Base-by-base conservation (phyloP, 2,797 vertebrate genomes). In the Ctenosaura bakeri region DNA sequence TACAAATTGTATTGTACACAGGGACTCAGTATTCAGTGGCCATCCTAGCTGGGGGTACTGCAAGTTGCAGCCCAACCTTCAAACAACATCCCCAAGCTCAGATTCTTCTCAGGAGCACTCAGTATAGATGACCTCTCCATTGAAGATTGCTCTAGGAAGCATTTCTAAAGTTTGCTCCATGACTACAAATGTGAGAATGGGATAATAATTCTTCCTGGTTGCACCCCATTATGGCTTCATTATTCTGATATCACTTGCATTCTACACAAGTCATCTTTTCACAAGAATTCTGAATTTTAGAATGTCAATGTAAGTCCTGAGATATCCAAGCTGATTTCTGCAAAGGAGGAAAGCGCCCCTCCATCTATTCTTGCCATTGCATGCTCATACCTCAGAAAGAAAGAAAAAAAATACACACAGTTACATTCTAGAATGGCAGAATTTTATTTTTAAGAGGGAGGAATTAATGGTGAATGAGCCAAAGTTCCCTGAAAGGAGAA, bases 341-440 rank as follows among this genome's bases (percentile, higher is more conserved):
- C 62, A 66, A 81, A 88, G 83, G 85, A 12, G 74, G 29, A 77
- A 54, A 42, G 20, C 87, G 29, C 35, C 13, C 56, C 64, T 87
- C 35, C 0, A 0, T 42, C 83, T 90, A 10, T 50, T 78, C 38
- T 50, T 50, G 42, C 9, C 26, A n/a, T n/a, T 81, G 18, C 32
- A 62, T 9, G 6, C 22, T 12, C 20, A 35, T 56, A 22, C 56
- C 12, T 26, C 26, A 32, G 4, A 35, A 7, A 1, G 56, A 66
- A 29, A 26, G 13, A 42, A 46, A 50, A 50, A 78, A 16, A 32
- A 66, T 1, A 1, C 20, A 26, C 59, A 66, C 26, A 29, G 3
- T 46, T 18, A 16, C 7, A 32, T 46, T 29, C 59, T 66, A 32
- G 13, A 13, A 54, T 32, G 13, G 29, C 26, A 66, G 38, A 22